Percentiles rank a stretch among this genome's conserved stretches.
Evolutionary conservation across 2,113 vertebrate genomes (phyloP).

Genomic region (Leucopsar rothschildi): DNA sequence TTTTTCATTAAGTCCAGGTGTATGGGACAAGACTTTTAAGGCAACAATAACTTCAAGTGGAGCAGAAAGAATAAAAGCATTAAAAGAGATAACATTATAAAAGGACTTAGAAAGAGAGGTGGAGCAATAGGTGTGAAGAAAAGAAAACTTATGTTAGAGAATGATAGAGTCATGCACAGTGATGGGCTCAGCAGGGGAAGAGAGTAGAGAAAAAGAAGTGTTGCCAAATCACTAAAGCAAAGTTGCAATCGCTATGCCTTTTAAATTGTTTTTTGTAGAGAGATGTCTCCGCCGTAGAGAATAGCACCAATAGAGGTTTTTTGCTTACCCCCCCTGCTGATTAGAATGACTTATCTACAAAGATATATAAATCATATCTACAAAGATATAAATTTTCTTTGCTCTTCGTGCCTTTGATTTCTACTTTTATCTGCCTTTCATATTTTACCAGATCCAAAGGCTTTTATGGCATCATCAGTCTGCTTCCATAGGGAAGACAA

Average conservation of each 20-base stretch:
- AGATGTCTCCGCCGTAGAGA: background rate
- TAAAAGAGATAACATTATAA: background rate
- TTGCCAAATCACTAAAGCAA: background rate
- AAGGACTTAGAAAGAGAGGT: background rate
- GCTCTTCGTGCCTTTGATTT: background rate
- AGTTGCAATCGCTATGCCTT: background rate
- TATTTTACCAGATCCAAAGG: background rate
- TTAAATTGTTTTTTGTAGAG: background rate
- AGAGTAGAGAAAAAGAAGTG: background rate
- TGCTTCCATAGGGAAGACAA: background rate
- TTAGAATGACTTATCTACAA: background rate
- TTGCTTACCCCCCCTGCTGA: background rate
- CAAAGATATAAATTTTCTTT: background rate
- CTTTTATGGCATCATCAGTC: background rate
- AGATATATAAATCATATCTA: background rate
- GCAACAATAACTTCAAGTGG: background rate
- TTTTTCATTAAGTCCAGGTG: background rate
- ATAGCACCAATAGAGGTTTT: background rate
- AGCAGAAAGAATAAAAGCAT: background rate
- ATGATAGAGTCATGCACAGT: background rate
- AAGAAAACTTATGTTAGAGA: background rate
- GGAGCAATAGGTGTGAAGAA: background rate
- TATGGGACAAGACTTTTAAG: background rate
- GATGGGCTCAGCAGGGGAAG: background rate
- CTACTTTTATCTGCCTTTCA: background rate